A percentile compares a stretch with the other conserved stretches of the same genome.
Evolutionary conservation across 2,113 vertebrate species (phyloP).

Genomic region (Alethe diademata): DNA sequence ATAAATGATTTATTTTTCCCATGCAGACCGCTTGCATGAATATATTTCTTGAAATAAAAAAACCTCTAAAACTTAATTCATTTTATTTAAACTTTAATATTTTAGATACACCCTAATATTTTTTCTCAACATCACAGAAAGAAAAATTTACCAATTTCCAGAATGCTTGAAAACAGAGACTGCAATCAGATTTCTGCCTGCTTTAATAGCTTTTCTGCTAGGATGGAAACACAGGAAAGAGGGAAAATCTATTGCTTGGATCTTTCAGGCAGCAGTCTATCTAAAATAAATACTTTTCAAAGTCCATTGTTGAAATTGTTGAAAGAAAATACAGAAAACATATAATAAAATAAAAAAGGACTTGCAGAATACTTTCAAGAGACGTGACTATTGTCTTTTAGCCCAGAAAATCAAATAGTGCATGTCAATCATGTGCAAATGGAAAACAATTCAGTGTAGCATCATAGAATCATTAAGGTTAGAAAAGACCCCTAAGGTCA

Average conservation of each 20-base stretch:
- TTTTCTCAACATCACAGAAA: background rate
- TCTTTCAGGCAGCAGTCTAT: background rate
- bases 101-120: background rate
- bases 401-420: background rate
- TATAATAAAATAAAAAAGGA: background rate
- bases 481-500: background rate
- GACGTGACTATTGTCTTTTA: background rate
- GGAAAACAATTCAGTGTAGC: background rate
- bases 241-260: background rate
- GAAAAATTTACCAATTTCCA: background rate
- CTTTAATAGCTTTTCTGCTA: background rate
- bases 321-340: background rate
- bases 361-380: background rate
- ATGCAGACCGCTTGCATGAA: rapidly evolving
- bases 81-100: background rate
- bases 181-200: background rate
- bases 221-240: background rate
- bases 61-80: rapidly evolving
- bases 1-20: background rate
- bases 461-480: background rate
- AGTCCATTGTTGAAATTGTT: background rate
- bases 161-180: background rate
- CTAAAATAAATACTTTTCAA: background rate
- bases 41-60: background rate
- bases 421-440: background rate